These are phyloP conservation scores for Theropithecus gelada DNA, from an alignment of 2,113 vertebrate species.

Conservation along the genomic window DNA sequence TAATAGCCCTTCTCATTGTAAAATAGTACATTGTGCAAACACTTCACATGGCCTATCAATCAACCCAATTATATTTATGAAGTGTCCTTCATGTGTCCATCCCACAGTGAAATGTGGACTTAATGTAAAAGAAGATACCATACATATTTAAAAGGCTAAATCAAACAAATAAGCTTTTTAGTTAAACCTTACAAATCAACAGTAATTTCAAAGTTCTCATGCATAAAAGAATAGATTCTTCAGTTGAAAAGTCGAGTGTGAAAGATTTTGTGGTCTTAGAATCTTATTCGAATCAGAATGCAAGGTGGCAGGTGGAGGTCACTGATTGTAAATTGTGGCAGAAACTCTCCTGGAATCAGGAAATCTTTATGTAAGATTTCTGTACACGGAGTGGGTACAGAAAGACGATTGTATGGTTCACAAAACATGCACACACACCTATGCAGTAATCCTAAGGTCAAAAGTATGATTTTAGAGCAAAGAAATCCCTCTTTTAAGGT, in stretches of 20 bases:
- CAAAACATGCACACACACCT: background rate
- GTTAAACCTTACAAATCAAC: conserved; percentile 43
- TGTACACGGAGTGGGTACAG: background rate
- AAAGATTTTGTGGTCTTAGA: conserved; percentile 33
- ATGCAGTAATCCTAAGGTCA: conserved; percentile 62
- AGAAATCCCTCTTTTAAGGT: conserved; percentile 63
- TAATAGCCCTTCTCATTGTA: conserved; percentile 44
- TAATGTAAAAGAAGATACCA: conserved; percentile 57
- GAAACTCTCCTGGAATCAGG: background rate
- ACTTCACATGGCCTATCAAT: conserved; percentile 56
- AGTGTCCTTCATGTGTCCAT: conserved; percentile 57
- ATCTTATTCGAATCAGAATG: background rate
- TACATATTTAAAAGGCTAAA: conserved; percentile 76
- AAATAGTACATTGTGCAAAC: conserved; percentile 65
- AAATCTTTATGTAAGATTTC: conserved; percentile 16
- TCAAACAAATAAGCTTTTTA: conserved; percentile 57
- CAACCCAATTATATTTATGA: conserved; percentile 64
- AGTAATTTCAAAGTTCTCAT: conserved; percentile 58
- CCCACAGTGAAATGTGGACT: background rate
- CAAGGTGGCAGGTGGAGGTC: conserved; percentile 2
- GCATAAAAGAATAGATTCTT: conserved; percentile 61
- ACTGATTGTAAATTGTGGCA: conserved; percentile 38
- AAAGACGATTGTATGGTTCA: conserved; percentile 23
- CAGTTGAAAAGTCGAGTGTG: background rate
- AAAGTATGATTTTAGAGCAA: conserved; percentile 51